Percentiles rank a stretch among this genome's conserved stretches.
Evolutionary conservation across 2,113 vertebrate genomes (phyloP).

Genomic region (Cyprinodon tularosa): DNA sequence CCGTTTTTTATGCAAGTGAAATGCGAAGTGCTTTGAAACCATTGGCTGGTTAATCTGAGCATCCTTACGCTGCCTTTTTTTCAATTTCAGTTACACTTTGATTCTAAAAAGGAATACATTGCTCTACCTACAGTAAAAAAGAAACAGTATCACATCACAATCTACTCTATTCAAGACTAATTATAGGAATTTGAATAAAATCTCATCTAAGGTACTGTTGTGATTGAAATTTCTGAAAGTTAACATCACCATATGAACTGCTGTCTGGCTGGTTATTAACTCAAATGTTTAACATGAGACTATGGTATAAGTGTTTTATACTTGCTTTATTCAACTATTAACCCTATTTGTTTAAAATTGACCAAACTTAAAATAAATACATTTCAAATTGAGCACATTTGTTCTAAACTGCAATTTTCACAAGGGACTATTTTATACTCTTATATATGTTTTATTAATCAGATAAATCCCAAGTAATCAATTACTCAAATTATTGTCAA

Average conservation of each 20-base stretch:
- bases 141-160: not conserved
- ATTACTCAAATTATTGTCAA: too few relatives aligned
- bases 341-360: too few relatives aligned
- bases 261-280: not conserved
- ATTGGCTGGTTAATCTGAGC: not conserved
- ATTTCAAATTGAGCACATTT: too few relatives aligned
- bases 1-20: constrained; percentile 43
- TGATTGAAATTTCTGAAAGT: not conserved
- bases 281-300: too few relatives aligned
- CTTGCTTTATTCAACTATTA: too few relatives aligned
- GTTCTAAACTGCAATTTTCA: too few relatives aligned
- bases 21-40: constrained; percentile 40
- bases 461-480: too few relatives aligned
- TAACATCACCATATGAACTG: not conserved
- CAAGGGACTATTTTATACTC: too few relatives aligned
- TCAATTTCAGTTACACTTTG: not conserved
- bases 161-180: not conserved
- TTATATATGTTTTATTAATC: too few relatives aligned
- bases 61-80: not conserved
- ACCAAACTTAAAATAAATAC: too few relatives aligned
- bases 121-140: not conserved
- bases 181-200: not conserved
- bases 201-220: not conserved
- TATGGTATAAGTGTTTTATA: too few relatives aligned
- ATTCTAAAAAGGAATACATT: not conserved